Conservation (phyloP, 2,888 invertebrate genomes). For the Microplitis manilae region DNA sequence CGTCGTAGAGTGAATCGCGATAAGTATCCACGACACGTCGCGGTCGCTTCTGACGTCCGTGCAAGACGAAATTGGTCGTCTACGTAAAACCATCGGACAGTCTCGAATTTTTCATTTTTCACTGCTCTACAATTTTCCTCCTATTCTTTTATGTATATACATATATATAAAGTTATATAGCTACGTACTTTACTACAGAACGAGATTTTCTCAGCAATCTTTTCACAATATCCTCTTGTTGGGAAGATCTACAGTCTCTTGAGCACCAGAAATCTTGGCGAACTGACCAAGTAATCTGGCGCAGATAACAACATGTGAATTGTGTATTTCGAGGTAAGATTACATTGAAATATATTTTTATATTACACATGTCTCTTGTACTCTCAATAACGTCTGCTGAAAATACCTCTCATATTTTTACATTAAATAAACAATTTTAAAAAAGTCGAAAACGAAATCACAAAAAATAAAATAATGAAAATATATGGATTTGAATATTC, state of each 20-base stretch:
- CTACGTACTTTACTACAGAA: background rate
- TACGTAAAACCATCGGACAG: constrained; percentile 11
- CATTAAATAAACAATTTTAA: background rate
- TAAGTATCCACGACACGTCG: constrained; percentile 40
- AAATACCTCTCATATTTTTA: background rate
- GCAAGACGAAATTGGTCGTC: constrained; percentile 31
- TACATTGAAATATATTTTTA: constrained; percentile 22
- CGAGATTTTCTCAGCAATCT: constrained; percentile 20
- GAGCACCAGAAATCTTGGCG: constrained; percentile 34
- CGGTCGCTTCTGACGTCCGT: constrained; percentile 23
- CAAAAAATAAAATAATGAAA: background rate
- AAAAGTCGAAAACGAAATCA: background rate
- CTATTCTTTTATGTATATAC: constrained; percentile 24
- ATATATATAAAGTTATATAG: background rate
- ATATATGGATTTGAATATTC: background rate
- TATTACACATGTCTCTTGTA: background rate
- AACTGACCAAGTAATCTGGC: constrained; percentile 34
- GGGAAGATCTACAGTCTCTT: constrained; percentile 17
- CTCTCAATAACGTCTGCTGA: background rate
- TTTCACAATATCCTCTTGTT: background rate
- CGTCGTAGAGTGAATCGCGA: constrained; percentile 39
- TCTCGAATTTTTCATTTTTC: constrained; percentile 35
- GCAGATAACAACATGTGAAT: constrained; percentile 40
- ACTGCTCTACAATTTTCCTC: constrained; percentile 24
- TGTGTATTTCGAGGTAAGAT: constrained; percentile 23